Base-by-base conservation (phyloP, 1,140 invertebrate genomes). In the Dreissena polymorpha region DNA sequence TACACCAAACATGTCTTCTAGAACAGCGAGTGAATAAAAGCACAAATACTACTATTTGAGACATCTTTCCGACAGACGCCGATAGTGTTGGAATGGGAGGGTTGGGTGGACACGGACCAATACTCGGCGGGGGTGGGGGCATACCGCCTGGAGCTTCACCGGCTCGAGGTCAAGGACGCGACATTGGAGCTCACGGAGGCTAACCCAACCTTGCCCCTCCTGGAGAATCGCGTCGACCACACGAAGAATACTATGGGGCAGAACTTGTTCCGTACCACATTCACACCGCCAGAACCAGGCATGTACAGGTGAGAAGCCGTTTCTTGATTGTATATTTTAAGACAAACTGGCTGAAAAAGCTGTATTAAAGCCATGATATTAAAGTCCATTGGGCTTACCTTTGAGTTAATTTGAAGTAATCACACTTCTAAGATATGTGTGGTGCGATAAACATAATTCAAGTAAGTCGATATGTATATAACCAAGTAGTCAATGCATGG, bases 101-200 rank as follows among this genome's bases (percentile, higher is more conserved):
- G 82, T 0, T 84, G 85, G 85, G 29, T 23, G 21, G 85, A 86
- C 23, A n/a, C 3, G 16, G 71, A 67, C 7, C 10, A 50, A 8
- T 86, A 80, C 55, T 55, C 64, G 2, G 57, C 57, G 57, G 57
- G 57, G 12, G 73, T 86, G 77, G 72, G 70, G 60, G 65, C 69
- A 29, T 86, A 86, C 23, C 73, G 75, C 23, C 50, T 78, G 57
- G 85, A 86, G 55, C 71, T 86, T 3, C 84, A 85, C 27, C 70
- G 78, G 49, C 71, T 86, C 23, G 74, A 53, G 13, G 21, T 39
- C 0, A 76, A 60, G 21, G 57, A 76, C 12, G 71, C 63, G 7
- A 75, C 65, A 2, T n/a, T 27, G 10, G 60, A 71, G 8, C 68
- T 86, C 23, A 65, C 69, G 13, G 83, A 82, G 60, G 16, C 51